Evolutionary conservation across 2,888 invertebrate genomes (phyloP).

Genomic region (Cephus rjabovi): DNA sequence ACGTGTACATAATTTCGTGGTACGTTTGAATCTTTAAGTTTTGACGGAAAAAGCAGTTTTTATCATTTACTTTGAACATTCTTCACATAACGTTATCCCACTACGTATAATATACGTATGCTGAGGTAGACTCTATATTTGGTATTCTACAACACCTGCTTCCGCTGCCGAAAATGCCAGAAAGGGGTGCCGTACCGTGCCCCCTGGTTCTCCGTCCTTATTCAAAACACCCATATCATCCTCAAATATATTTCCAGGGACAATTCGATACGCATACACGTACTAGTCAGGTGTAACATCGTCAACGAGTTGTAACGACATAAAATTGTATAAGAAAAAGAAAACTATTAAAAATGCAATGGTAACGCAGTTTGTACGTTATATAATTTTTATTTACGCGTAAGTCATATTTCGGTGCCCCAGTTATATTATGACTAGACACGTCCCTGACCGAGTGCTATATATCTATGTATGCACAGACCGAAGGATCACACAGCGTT

Average conservation of each 20-base stretch:
- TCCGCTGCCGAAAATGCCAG: slow-evolving; percentile 37
- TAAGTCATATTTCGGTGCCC: background rate
- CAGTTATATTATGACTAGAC: background rate
- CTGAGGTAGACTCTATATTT: background rate
- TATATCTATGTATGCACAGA: background rate
- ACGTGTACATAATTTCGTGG: background rate
- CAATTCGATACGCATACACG: background rate
- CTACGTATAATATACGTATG: background rate
- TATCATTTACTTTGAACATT: background rate
- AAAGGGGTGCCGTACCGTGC: background rate
- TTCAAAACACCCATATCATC: background rate
- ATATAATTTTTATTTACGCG: background rate
- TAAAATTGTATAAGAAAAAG: background rate
- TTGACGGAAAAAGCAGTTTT: background rate
- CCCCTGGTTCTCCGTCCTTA: background rate
- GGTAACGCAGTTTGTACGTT: background rate
- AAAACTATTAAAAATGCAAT: background rate
- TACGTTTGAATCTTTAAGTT: background rate
- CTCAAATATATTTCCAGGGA: background rate
- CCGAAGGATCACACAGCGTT: background rate
- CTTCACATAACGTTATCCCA: background rate
- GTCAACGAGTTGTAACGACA: background rate
- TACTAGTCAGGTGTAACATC: background rate
- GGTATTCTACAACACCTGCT: slow-evolving; percentile 35
- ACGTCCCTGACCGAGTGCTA: background rate